phyloP scores from a whole-genome alignment of 2,888 invertebrate genomes.

The Ormyrus nitidulus region DNA sequence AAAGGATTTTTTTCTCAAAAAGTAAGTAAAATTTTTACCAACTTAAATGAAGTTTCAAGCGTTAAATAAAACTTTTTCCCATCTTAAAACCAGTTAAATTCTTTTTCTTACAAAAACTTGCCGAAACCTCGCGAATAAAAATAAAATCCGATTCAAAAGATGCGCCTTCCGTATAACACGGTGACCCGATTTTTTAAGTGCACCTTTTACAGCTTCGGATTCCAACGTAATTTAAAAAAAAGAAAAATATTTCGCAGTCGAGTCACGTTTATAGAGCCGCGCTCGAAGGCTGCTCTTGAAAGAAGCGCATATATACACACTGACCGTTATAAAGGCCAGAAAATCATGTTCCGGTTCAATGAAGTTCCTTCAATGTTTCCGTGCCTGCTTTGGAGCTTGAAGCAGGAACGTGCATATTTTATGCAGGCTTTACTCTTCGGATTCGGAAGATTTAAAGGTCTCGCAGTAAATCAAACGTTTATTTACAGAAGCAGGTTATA shows the following conservation, averaged over 20 bases:
- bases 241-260: background rate
- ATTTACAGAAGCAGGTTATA: no score
- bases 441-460: no score
- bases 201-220: background rate
- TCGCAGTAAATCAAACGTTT: no score
- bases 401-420: no score
- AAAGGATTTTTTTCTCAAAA: no score
- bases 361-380: slow-evolving; percentile 17
- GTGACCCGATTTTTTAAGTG: background rate
- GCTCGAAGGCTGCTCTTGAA: slow-evolving; percentile 26
- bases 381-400: background rate
- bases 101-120: no score
- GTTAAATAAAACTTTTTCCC: no score
- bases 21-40: no score
- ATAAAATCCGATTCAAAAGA: background rate
- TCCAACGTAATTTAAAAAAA: background rate
- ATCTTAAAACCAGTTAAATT: no score
- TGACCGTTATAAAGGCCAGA: slow-evolving; percentile 46
- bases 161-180: background rate
- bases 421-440: no score
- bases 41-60: no score
- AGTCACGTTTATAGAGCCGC: background rate
- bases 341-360: slow-evolving; percentile 38
- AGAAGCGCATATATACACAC: slow-evolving; percentile 10
- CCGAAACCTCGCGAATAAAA: background rate